These are phyloP conservation scores for Dinocampus coccinellae DNA, from an alignment of 2,888 invertebrate species.

Conservation along the genomic window DNA sequence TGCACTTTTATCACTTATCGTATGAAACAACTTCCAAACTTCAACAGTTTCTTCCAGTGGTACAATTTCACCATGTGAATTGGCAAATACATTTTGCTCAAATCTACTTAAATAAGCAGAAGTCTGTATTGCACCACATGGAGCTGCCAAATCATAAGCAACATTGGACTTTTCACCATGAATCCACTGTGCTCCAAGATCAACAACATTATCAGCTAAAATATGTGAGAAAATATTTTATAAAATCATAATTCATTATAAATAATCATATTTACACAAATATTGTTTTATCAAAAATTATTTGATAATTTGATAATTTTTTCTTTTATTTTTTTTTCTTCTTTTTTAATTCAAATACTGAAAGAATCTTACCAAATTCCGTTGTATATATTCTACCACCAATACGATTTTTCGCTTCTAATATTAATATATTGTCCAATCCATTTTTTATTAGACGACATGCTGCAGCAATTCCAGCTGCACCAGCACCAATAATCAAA, in stretches of 20 bases:
- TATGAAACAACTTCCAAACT: slow-evolving; percentile 63
- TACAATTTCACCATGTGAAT: slow-evolving; percentile 62
- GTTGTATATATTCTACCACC: slow-evolving; percentile 71
- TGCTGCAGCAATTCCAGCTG: slow-evolving; percentile 74
- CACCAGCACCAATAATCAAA: slow-evolving; percentile 74
- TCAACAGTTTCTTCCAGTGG: slow-evolving; percentile 58
- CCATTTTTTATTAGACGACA: slow-evolving; percentile 69
- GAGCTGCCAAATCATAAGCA: slow-evolving; percentile 72
- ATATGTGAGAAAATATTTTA: slow-evolving; percentile 17
- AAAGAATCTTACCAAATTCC: slow-evolving; percentile 65
- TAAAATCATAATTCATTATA: too few relatives aligned
- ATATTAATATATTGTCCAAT: slow-evolving; percentile 69
- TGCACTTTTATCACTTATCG: slow-evolving; percentile 62
- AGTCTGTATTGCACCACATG: slow-evolving; percentile 65
- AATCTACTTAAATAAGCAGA: slow-evolving; percentile 48
- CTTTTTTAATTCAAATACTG: too few relatives aligned
- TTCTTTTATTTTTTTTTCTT: too few relatives aligned
- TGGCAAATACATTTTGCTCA: slow-evolving; percentile 55
- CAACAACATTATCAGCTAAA: slow-evolving; percentile 73
- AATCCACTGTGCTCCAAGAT: slow-evolving; percentile 86
- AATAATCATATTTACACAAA: too few relatives aligned
- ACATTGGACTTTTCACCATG: slow-evolving; percentile 79
- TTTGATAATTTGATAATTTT: too few relatives aligned
- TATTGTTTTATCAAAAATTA: too few relatives aligned
- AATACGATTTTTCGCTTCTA: slow-evolving; percentile 70